phyloP scores from a whole-genome alignment of 1,140 invertebrate genomes.

The Homarus americanus region DNA sequence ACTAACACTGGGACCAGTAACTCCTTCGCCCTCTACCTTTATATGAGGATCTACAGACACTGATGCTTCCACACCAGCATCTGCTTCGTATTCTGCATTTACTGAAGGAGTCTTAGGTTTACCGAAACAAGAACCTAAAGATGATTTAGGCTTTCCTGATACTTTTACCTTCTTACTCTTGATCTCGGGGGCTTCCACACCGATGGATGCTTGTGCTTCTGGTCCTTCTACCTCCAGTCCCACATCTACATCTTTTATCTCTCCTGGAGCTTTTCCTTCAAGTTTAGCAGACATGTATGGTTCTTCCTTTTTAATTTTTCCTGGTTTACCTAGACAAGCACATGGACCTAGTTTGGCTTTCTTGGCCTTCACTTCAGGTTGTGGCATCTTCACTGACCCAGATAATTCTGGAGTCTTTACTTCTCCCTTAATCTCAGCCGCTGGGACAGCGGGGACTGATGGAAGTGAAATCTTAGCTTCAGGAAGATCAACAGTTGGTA shows the following conservation, averaged over 20 bases:
- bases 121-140: slow-evolving; percentile 58
- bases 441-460: background rate
- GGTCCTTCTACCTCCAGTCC: slow-evolving; percentile 14
- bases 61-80: background rate
- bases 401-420: slow-evolving; percentile 45
- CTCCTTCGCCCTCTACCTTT: background rate
- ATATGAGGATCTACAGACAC: background rate
- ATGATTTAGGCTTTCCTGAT: slow-evolving; percentile 36
- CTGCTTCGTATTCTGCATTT: slow-evolving; percentile 33
- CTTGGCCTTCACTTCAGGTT: slow-evolving; percentile 37
- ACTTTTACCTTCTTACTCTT: slow-evolving; percentile 19
- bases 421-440: slow-evolving; percentile 45
- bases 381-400: slow-evolving; percentile 20
- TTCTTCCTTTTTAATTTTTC: slow-evolving; percentile 42
- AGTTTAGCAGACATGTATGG: slow-evolving; percentile 31
- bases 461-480: slow-evolving; percentile 39
- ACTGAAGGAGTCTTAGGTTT: slow-evolving; percentile 37
- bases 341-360: slow-evolving; percentile 55
- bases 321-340: slow-evolving; percentile 50
- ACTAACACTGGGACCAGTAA: slow-evolving; percentile 20
- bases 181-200: background rate
- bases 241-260: background rate
- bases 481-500: background rate
- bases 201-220: background rate
- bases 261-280: slow-evolving; percentile 7